Evolutionary conservation across 30 jellyfish, hydroid and myxozoan species (phyloP).

Genomic region (Hydractinia symbiolongicarpus): DNA sequence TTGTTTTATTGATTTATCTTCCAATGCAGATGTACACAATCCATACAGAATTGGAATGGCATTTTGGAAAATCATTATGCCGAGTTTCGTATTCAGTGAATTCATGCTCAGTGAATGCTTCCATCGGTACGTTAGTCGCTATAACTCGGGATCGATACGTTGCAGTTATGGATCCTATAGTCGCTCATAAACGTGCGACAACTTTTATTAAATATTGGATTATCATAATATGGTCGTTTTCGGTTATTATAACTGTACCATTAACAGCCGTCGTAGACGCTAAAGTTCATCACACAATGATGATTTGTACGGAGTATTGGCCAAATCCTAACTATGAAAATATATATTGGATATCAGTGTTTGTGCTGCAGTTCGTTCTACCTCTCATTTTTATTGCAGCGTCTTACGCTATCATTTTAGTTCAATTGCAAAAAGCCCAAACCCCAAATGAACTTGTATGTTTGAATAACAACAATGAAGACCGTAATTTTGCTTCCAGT

Average conservation of each 20-base stretch:
- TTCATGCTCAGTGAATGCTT: conserved; percentile 64
- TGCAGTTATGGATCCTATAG: conserved; percentile 69
- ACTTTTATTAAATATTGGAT: conserved; percentile 29
- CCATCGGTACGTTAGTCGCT: conserved; percentile 77
- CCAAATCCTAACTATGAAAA: conserved; percentile 38
- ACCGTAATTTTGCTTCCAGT: neutral
- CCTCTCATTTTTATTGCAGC: conserved; percentile 54
- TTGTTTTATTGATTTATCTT: conserved; percentile 54
- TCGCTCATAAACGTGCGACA: conserved; percentile 36
- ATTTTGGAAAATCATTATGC: conserved; percentile 64
- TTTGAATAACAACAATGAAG: neutral
- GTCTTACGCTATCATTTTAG: conserved; percentile 52
- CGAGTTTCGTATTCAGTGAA: conserved; percentile 55
- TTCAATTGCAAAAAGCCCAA: conserved; percentile 34
- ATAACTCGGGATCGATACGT: conserved; percentile 78
- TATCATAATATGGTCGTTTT: conserved; percentile 56
- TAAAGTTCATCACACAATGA: neutral
- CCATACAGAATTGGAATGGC: conserved; percentile 59
- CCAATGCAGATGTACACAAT: conserved; percentile 63
- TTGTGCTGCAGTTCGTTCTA: conserved; percentile 58
- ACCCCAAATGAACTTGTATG: conserved; percentile 25
- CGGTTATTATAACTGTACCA: conserved; percentile 68
- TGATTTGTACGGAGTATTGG: conserved; percentile 71
- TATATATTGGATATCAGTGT: conserved; percentile 63
- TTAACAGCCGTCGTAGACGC: conserved; percentile 51